Base-by-base conservation (phyloP, 1,140 invertebrate species). In the Sitobion miscanthi region DNA sequence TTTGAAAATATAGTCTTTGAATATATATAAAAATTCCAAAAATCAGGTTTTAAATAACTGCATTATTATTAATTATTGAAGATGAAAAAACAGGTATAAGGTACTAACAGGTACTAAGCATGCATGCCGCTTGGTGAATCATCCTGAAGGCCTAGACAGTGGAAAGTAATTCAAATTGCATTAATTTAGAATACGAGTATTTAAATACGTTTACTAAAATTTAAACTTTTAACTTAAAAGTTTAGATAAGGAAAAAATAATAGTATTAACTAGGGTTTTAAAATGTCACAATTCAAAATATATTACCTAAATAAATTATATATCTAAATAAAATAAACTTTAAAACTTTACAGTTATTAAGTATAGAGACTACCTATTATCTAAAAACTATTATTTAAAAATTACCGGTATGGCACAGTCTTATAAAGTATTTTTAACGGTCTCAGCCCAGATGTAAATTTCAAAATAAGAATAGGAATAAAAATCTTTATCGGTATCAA, bases 401-500 rank as follows among this genome's bases (percentile, higher is more conserved):
- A 93, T 94, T 95, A 97, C 97, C 97, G 96, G 94, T 97, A 97
- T 4, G 99, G 99, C 95, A 98, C 98, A 0, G 98, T 98, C 95
- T 97, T 97, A 2, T 99, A 95, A 95, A 98, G 99, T 77, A 99
- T 96, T 94, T 98, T 96, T 95, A 99, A 96, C 7, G 99, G 99
- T 93, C 96, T 96, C 0, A 98, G 97, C 17, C 99, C 99, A 57
- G 97, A 96, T 0, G 98, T 99, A 95, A 99, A 98, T 95, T 97
- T 98, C 25, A 96, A 97, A 94, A 99, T 97, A 52, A 98, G 95
- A 89, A 99, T 95, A 25, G 99, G 99, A 94, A 99, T 96, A 47
- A 99, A 95, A 90, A 99, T 98, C 96, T 99, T 99, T 57, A 99
- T 95, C 14, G 99, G 99, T 83, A 99, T 97, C 95, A 99, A 96